phyloP scores from a whole-genome alignment of 2,113 vertebrate species.

The Oriolus oriolus region DNA sequence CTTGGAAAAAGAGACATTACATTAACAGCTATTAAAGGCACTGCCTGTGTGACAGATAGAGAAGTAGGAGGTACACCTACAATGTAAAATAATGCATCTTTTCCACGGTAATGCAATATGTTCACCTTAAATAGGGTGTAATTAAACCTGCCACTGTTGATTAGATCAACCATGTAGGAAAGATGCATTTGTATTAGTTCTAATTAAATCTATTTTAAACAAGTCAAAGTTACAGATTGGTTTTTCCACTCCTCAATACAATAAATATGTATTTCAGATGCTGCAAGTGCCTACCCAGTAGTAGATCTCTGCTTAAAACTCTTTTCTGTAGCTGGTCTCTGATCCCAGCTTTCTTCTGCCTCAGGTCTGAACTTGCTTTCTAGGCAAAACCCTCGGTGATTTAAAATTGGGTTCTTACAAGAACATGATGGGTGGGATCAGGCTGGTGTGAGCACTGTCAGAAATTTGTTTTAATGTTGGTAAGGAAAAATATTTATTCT shows the following conservation, averaged over 20 bases:
- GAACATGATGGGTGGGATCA: neutral
- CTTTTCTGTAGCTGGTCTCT: neutral
- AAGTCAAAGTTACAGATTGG: neutral
- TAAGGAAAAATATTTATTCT: neutral
- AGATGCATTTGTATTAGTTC: slow-evolving; percentile 48
- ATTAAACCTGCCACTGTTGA: slow-evolving; percentile 58
- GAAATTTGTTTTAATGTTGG: rapidly evolving
- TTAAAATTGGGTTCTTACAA: neutral
- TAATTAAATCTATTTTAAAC: slow-evolving; percentile 32
- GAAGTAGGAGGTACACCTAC: slow-evolving; percentile 52
- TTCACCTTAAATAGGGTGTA: slow-evolving; percentile 54
- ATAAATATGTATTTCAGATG: neutral
- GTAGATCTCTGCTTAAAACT: neutral
- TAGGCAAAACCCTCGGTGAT: neutral
- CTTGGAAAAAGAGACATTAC: slow-evolving; percentile 27
- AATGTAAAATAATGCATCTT: slow-evolving; percentile 23
- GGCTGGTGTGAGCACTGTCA: neutral
- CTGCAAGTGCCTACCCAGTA: neutral
- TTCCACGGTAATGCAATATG: slow-evolving; percentile 44
- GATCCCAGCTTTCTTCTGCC: neutral
- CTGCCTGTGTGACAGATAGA: slow-evolving; percentile 41
- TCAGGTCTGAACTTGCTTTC: neutral
- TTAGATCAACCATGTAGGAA: slow-evolving; percentile 42
- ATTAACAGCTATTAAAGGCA: slow-evolving; percentile 41
- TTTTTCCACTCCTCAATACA: neutral